Percentiles rank a stretch among this genome's conserved stretches.
phyloP scores from a whole-genome alignment of 2,797 vertebrate genomes.

The Monodelphis domestica region DNA sequence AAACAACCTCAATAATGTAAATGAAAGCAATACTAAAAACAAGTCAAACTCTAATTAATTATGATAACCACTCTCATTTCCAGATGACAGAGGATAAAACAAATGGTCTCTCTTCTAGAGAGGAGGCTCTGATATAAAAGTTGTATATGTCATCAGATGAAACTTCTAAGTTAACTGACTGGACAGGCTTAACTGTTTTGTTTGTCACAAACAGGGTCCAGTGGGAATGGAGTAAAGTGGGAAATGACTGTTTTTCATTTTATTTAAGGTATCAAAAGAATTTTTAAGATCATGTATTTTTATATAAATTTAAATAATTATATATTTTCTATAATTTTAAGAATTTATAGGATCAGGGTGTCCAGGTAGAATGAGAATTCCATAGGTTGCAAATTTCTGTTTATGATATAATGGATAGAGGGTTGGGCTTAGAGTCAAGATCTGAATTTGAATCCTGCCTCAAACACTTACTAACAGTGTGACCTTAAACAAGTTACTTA shows the following conservation, averaged over 20 bases:
- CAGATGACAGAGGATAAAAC: neutral
- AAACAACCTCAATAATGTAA: neutral
- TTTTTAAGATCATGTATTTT: neutral
- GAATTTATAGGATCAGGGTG: neutral
- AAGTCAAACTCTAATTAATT: neutral
- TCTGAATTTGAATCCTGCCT: neutral
- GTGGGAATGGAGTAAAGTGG: neutral
- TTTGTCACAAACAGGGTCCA: neutral
- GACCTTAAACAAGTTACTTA: neutral
- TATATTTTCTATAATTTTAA: neutral
- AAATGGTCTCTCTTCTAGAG: neutral
- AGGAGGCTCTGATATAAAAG: neutral
- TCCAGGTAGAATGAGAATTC: neutral
- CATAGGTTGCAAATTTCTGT: neutral
- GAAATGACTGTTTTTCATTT: neutral
- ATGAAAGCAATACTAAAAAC: neutral
- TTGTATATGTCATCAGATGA: neutral
- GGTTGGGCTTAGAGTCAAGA: neutral
- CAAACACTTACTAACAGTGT: neutral
- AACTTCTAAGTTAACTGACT: neutral
- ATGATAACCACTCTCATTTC: neutral
- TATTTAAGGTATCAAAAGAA: neutral
- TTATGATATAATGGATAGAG: neutral
- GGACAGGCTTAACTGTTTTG: neutral
- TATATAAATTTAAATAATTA: neutral